Conservation (phyloP, 2,888 invertebrate species). For the Biston stratarius region DNA sequence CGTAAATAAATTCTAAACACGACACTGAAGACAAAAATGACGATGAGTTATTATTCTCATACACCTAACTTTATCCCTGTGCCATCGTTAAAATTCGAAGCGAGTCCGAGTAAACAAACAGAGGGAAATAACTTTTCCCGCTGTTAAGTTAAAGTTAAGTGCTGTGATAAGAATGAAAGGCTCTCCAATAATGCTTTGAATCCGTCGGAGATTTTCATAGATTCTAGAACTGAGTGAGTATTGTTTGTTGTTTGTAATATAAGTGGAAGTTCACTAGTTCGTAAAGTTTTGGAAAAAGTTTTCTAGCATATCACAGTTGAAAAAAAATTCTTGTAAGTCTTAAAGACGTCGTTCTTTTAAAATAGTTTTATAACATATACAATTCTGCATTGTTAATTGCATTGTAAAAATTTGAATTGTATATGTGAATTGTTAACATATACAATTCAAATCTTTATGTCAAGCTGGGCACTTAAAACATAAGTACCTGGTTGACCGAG, state of each 20-base stretch:
- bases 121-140: constrained; percentile 50
- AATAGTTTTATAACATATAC: no score
- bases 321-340: no score
- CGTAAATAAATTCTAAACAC: constrained; percentile 63
- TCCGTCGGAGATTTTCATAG: constrained; percentile 40
- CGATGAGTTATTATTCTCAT: constrained; percentile 61
- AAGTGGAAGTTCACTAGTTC: not conserved
- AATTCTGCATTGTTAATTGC: no score
- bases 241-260: constrained; percentile 17
- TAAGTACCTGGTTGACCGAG: no score
- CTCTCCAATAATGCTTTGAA: constrained; percentile 51
- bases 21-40: constrained; percentile 57
- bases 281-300: not conserved
- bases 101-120: constrained; percentile 49
- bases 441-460: no score
- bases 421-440: no score
- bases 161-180: constrained; percentile 51
- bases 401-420: no score
- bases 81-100: constrained; percentile 51
- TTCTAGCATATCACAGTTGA: not conserved
- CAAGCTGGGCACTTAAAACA: no score
- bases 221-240: constrained; percentile 46
- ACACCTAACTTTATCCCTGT: constrained; percentile 51
- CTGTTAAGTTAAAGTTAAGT: constrained; percentile 48
- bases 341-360: not conserved